Evolutionary conservation across 2,888 invertebrate species (phyloP).

Genomic region (Spisula solida): DNA sequence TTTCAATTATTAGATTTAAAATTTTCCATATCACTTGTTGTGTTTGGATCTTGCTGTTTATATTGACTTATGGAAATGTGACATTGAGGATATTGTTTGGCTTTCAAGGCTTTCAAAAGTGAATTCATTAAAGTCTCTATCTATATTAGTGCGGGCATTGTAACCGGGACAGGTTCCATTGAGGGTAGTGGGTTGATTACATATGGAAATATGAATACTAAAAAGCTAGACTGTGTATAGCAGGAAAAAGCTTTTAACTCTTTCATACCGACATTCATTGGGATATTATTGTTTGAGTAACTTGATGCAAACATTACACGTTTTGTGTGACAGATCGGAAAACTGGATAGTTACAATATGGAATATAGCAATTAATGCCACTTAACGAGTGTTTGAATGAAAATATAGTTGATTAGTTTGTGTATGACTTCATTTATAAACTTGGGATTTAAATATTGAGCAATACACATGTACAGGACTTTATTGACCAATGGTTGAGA

Average conservation of each 20-base stretch:
- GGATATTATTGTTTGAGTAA: not conserved
- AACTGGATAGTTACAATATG: not conserved
- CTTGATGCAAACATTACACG: conserved; percentile 20
- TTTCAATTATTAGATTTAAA: conserved; percentile 5
- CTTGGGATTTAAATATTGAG: too few species aligned
- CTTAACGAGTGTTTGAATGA: not conserved
- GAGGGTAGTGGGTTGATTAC: conserved; percentile 14
- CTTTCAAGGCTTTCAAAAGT: conserved; percentile 19
- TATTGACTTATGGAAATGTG: conserved; percentile 42
- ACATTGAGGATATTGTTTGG: conserved; percentile 26
- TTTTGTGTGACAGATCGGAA: conserved; percentile 14
- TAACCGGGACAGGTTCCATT: not conserved
- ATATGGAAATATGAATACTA: conserved; percentile 20
- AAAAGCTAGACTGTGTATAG: conserved; percentile 2
- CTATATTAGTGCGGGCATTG: not conserved
- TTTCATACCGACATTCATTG: not conserved
- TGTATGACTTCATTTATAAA: too few species aligned
- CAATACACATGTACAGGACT: too few species aligned
- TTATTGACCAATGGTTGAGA: too few species aligned
- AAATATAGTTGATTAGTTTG: not conserved
- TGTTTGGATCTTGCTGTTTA: not conserved
- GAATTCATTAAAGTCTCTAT: not conserved
- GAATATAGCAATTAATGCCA: not conserved
- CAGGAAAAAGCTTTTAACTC: conserved; percentile 26
- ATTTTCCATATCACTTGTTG: conserved; percentile 11